Evolutionary conservation across 2,888 invertebrate species (phyloP).

Genomic region (Cerceris ruficornis): DNA sequence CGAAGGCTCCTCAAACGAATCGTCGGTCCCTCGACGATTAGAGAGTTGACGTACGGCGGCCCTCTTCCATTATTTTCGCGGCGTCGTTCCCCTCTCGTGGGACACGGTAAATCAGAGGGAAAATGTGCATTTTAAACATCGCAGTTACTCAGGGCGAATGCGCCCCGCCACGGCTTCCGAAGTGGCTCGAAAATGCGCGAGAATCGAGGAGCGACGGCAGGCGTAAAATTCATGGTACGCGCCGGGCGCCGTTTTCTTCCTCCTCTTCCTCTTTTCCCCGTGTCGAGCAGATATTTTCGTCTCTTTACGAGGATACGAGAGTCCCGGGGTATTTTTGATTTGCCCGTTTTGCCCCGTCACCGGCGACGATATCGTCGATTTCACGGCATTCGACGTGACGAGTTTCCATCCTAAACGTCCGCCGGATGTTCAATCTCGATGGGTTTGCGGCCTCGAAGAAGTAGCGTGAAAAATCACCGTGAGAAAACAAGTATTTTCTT

Average conservation of each 20-base stretch:
- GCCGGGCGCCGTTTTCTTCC: conserved; percentile 45
- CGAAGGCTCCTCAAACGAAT: too few relatives aligned
- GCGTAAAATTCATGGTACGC: conserved; percentile 53
- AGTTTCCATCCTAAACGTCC: conserved; percentile 33
- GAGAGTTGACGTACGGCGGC: neutral
- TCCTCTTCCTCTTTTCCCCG: conserved; percentile 26
- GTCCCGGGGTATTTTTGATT: conserved; percentile 72
- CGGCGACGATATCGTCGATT: conserved; percentile 53
- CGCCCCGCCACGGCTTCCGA: conserved; percentile 9
- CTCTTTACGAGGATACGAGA: conserved; percentile 71
- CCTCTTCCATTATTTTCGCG: neutral
- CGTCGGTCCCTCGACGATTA: too few relatives aligned
- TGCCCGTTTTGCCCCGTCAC: conserved; percentile 54
- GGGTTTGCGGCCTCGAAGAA: neutral
- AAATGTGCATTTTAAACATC: conserved; percentile 18
- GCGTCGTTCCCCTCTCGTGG: neutral
- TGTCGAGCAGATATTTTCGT: conserved; percentile 61
- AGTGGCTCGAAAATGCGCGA: conserved; percentile 50
- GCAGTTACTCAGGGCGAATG: conserved; percentile 20
- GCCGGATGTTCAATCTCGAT: conserved; percentile 29
- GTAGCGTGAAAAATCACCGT: neutral
- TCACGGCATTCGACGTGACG: conserved; percentile 48
- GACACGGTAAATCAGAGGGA: conserved; percentile 17
- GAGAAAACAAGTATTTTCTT: too few relatives aligned
- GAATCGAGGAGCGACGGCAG: conserved; percentile 51